Evolutionary conservation across 2,888 invertebrate genomes (phyloP), one percentile per base, ranked within the genome.

Genomic region (Nymphalis urticae): DNA sequence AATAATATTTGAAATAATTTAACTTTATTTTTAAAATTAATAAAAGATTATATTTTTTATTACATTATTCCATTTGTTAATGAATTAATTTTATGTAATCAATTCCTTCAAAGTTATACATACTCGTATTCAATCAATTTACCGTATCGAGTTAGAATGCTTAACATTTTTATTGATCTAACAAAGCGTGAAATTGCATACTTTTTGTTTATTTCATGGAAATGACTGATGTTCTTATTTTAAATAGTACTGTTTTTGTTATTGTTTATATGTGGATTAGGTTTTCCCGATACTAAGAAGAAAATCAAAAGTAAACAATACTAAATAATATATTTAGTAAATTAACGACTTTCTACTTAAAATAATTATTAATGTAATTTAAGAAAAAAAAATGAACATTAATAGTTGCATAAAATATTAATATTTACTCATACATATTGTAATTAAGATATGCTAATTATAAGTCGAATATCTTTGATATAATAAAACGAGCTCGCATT

Each of bases 141-240:
- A 48, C 62, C 47, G 42, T 62, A 36, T 21, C 48, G 56, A 21
- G 17, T 42, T 21, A 36, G 54, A 24, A 50, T 48, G 56, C 50
- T 32, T n/a, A 56, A 9, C 36, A 32, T 17, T 17, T 54, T 58
- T 58, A 58, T 58, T 36, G 32, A 36, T 36, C 2, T 36, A 36
- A 58, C 56, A 9, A 36, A 32, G 32, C 56, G 56, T 58, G 9
- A 58, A 58, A 58, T 58, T 58, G 54, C 13, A 42, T 42, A 13
- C 13, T 54, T 19, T n/a, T 58, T 53, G 27, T 16, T 24, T 27
- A 27, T 56, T 32, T 8, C 13, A 58, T 58, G 19, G 42, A n/a
- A 2, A 58, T 19, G 0, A 27, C 13, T n/a, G 13, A 19, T 16
- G 8, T 19, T 27, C 5, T 42, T 58, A n/a, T 50, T 19, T n/a